Percentiles rank a stretch among this genome's conserved stretches.
Evolutionary conservation across 2,113 vertebrate species (phyloP).

Genomic region (Tragelaphus imberbis): DNA sequence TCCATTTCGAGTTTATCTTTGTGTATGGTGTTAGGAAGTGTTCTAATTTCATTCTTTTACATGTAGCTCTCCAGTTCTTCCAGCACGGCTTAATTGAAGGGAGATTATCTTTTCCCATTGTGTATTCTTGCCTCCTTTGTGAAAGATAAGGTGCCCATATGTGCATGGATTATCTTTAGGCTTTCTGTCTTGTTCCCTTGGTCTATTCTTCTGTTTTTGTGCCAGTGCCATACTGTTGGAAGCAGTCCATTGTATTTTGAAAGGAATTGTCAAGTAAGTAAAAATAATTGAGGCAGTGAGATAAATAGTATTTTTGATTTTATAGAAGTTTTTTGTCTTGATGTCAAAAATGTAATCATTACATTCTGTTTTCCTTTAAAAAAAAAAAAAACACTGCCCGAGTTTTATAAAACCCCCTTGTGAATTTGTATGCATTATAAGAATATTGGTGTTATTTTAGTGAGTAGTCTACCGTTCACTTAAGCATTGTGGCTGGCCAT

Average conservation of each 20-base stretch:
- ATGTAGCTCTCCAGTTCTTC: not conserved
- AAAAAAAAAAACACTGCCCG: not conserved
- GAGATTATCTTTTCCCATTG: no score
- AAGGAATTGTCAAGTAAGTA: not conserved
- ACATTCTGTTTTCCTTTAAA: not conserved
- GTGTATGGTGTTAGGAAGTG: not conserved
- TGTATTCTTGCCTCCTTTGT: no score
- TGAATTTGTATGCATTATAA: not conserved
- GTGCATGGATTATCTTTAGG: not conserved
- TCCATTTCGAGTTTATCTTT: not conserved
- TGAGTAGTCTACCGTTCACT: not conserved
- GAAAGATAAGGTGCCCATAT: no score
- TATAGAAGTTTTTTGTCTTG: not conserved
- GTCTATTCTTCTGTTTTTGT: not conserved
- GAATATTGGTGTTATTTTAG: not conserved
- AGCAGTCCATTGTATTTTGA: not conserved
- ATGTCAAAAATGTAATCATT: not conserved
- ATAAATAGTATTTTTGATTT: not conserved
- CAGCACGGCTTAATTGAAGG: not conserved
- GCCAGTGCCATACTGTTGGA: not conserved
- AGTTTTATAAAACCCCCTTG: not conserved
- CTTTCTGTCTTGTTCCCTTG: not conserved
- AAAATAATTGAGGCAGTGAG: constrained; percentile 15
- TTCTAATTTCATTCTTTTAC: not conserved
- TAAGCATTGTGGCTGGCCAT: not conserved